These are phyloP conservation scores for Chironomus striatipennis DNA, from an alignment of 1,140 invertebrate genomes.

Conservation along the genomic window DNA sequence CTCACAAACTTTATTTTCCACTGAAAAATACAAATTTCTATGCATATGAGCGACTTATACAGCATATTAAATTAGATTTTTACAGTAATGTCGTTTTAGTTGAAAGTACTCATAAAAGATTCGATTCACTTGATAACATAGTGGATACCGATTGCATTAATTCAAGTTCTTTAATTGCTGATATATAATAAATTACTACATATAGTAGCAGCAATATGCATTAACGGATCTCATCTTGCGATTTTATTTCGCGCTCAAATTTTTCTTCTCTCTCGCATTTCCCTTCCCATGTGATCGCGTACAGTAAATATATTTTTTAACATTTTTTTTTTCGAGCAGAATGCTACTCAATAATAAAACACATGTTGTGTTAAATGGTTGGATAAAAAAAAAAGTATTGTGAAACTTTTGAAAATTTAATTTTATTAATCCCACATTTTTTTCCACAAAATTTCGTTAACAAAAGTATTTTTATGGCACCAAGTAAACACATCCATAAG, in stretches of 20 bases:
- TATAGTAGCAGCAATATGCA: background rate
- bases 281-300: background rate
- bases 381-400: too few relatives aligned
- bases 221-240: background rate
- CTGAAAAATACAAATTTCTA: background rate
- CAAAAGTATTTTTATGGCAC: too few relatives aligned
- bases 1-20: background rate
- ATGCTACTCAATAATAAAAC: background rate
- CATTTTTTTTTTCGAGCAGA: too few relatives aligned
- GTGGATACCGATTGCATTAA: background rate
- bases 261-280: background rate
- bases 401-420: too few relatives aligned
- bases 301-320: background rate
- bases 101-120: background rate
- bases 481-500: too few relatives aligned
- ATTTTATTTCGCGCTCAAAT: constrained; percentile 9
- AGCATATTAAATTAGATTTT: constrained; percentile 7
- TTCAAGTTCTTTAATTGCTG: background rate
- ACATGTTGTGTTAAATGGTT: background rate
- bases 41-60: background rate
- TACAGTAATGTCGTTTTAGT: background rate
- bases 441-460: too few relatives aligned
- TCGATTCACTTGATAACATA: background rate
- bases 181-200: background rate
- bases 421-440: too few relatives aligned